Evolutionary conservation across 2,113 vertebrate genomes (phyloP), one percentile per base, ranked within the genome.

Genomic region (Nothoprocta perdicaria): DNA sequence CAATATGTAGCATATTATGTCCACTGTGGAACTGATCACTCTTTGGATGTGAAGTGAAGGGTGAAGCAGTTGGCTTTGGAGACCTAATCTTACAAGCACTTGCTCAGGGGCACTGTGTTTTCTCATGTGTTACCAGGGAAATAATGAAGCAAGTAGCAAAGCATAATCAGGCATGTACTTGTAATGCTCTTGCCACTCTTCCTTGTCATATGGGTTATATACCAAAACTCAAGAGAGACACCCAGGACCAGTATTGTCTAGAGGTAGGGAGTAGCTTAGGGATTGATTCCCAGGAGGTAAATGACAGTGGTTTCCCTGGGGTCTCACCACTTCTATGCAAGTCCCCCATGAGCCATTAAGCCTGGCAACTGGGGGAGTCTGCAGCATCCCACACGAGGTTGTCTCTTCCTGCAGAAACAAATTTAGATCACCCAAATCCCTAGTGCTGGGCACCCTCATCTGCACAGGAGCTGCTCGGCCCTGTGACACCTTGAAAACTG

Each of bases 1-100:
- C 68, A 40, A 18, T 55, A 27, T 81, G 15, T 33, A 76, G 73
- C 29, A 27, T 4, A 9, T 52, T 63, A 57, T 23, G 29, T 22
- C 41, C 22, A 46, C 63, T 52, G 24, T 71, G 67, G 63, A 92
- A 84, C 67, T 63, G 27, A 14, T 82, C 27, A 48, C 89, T 74
- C 77, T 19, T 65, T 45, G 66, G 71, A 66, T 0, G 1, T 14
- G 29, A 75, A 81, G 40, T 73, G 53, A 80, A 76, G 58, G 58
- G 45, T 40, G 82, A 69, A 87, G 19, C 14, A 78, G 31, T 33
- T 38, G 73, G 31, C 7, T 26, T 55, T 72, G 57, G 18, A 22
- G 66, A 10, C 9, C 9, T 60, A 60, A 66, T 63, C 24, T 52
- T 80, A 46, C 45, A 80, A 77, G 41, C 15, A 46, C 10, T 71